Conservation (phyloP, 2,113 vertebrate genomes). For the Ramphastos sulfuratus region DNA sequence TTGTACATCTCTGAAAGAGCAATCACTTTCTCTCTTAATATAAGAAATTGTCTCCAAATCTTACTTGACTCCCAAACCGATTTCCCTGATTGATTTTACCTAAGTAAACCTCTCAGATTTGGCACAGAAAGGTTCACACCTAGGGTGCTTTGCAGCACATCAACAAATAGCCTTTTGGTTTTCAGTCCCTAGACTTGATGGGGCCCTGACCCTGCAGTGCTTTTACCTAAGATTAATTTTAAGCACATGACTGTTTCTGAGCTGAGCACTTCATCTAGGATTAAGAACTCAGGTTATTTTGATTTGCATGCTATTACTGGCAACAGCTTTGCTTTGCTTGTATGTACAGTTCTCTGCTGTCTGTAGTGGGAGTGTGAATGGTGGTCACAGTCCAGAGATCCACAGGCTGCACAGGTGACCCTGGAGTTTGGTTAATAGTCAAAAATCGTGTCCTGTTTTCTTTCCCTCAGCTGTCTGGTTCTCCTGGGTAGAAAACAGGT, state of each 20-base stretch:
- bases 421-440: background rate
- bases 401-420: background rate
- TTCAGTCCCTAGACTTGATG: background rate
- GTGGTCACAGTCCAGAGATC: background rate
- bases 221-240: background rate
- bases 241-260: background rate
- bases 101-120: background rate
- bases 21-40: background rate
- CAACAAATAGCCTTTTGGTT: background rate
- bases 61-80: background rate
- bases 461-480: background rate
- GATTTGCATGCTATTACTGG: background rate
- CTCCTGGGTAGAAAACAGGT: background rate
- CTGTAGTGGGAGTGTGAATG: rapidly evolving
- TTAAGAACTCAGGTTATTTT: background rate
- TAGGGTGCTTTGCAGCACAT: background rate
- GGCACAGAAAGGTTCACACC: background rate
- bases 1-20: background rate
- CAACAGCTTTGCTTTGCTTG: background rate
- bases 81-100: background rate
- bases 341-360: rapidly evolving
- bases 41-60: background rate
- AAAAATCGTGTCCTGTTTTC: background rate
- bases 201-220: background rate
- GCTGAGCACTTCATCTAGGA: background rate